phyloP scores from a whole-genome alignment of 2,113 vertebrate species.

The Madoqua kirkii region DNA sequence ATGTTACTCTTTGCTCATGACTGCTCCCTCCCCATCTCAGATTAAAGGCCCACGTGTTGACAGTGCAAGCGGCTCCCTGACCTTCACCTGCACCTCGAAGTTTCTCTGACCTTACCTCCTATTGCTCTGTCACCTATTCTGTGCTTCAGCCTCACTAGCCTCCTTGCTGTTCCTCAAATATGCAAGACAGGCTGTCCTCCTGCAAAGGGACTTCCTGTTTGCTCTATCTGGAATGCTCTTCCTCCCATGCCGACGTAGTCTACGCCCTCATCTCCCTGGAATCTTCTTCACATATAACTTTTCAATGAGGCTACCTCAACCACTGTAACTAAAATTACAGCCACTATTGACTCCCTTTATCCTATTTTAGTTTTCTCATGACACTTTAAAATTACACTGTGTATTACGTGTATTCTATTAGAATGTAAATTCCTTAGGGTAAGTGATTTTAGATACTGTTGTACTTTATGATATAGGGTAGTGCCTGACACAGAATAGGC shows the following conservation, averaged over 20 bases:
- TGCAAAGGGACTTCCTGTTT: background rate
- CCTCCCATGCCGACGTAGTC: background rate
- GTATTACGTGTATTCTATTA: background rate
- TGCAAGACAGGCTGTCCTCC: background rate
- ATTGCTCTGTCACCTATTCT: background rate
- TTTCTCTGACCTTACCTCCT: background rate
- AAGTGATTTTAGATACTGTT: background rate
- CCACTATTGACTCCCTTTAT: background rate
- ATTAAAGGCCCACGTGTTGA: background rate
- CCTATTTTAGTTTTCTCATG: background rate
- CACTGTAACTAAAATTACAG: background rate
- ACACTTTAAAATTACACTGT: background rate
- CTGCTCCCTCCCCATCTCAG: background rate
- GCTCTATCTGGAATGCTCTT: background rate
- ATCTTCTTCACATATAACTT: background rate
- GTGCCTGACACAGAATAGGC: background rate
- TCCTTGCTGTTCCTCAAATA: background rate
- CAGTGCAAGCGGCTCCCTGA: no score
- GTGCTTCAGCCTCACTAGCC: background rate
- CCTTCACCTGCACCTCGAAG: background rate
- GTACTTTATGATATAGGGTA: background rate
- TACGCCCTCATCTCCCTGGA: background rate
- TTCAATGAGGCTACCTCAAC: background rate
- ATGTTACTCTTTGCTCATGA: background rate
- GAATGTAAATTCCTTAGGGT: background rate